These are phyloP conservation scores for Caprella mutica DNA, from an alignment of 2,888 invertebrate genomes.

Conservation along the genomic window DNA sequence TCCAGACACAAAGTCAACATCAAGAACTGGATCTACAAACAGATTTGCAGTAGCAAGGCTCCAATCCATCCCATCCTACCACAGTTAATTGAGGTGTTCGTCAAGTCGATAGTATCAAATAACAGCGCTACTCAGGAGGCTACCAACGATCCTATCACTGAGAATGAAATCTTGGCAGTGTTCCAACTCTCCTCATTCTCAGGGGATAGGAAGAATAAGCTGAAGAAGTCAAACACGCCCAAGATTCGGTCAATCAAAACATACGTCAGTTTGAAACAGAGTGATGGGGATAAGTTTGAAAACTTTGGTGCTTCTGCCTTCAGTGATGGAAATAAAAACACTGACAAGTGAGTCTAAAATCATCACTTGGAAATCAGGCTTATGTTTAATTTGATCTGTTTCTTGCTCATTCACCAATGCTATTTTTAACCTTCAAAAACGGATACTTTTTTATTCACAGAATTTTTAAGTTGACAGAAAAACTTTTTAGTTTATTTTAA, in stretches of 20 bases:
- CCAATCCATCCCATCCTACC: conserved; percentile 89
- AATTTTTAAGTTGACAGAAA: no score
- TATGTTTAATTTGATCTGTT: no score
- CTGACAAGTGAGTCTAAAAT: no score
- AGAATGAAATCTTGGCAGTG: conserved; percentile 73
- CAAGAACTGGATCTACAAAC: conserved; percentile 90
- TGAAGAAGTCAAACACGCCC: no score
- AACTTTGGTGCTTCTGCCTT: neutral
- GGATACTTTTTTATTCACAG: no score
- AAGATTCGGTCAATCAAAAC: neutral
- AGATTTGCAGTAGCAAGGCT: conserved; percentile 75
- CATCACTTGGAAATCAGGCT: no score
- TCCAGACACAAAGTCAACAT: conserved; percentile 93
- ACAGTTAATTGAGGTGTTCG: conserved; percentile 84
- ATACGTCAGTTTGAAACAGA: neutral
- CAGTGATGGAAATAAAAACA: no score
- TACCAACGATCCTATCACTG: conserved; percentile 82
- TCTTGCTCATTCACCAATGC: no score
- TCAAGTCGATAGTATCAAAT: conserved; percentile 64
- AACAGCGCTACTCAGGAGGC: conserved; percentile 46
- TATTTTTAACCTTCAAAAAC: no score
- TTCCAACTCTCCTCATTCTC: conserved; percentile 49
- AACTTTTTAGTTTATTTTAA: no score
- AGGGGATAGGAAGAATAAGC: no score
- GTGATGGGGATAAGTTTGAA: neutral